Percentiles rank a stretch among this genome's conserved stretches.
Conservation (phyloP, 2,888 invertebrate genomes). For the Strigamia maritima region DNA sequence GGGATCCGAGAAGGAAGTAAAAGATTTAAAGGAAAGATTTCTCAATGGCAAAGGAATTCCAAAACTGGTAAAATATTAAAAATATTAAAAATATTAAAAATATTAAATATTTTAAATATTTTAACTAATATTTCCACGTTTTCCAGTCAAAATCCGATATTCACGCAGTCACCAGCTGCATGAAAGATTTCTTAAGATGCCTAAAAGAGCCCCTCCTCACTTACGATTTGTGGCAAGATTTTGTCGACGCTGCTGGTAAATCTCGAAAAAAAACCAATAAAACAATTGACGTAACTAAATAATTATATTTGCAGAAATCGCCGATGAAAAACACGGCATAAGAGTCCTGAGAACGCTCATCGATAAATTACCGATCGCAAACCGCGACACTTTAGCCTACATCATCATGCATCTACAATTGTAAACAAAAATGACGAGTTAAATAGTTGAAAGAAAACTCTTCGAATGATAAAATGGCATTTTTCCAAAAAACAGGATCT, state of each 20-base stretch:
- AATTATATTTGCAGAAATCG: not conserved
- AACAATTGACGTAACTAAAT: not conserved
- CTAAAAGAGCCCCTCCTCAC: conserved; percentile 88
- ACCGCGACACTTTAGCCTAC: conserved; percentile 91
- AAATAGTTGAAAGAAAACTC: no score
- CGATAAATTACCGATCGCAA: conserved; percentile 79
- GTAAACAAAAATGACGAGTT: no score
- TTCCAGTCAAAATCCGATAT: conserved; percentile 60
- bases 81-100: not conserved
- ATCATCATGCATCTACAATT: conserved; percentile 83
- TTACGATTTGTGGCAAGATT: conserved; percentile 73
- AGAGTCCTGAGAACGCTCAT: not conserved
- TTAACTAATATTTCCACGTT: no score
- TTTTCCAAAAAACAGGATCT: no score
- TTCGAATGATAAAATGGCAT: no score
- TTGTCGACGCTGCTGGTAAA: conserved; percentile 65
- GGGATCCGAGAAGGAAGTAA: conserved; percentile 84
- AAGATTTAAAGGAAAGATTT: conserved; percentile 72
- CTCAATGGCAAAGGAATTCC: conserved; percentile 81
- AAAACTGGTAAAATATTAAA: conserved; percentile 58
- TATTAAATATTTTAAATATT: no score
- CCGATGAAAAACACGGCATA: not conserved
- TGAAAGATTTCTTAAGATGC: conserved; percentile 89
- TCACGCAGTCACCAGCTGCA: conserved; percentile 84
- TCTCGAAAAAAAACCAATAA: not conserved